Conservation (phyloP, 1,140 invertebrate species). For the Platyscapa corneri region DNA sequence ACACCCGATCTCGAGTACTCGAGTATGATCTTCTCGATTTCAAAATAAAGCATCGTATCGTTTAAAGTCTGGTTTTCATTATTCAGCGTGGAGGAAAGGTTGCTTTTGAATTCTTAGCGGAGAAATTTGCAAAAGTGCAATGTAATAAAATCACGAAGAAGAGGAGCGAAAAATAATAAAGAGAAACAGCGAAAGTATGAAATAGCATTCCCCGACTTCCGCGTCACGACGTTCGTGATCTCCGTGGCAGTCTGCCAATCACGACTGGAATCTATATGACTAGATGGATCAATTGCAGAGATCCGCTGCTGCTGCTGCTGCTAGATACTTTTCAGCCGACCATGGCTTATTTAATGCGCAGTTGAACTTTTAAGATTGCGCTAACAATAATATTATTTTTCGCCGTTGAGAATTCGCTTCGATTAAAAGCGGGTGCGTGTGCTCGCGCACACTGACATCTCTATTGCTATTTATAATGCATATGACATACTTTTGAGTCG, state of each 20-base stretch:
- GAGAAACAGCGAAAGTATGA: slow-evolving; percentile 9
- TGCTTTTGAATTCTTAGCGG: neutral
- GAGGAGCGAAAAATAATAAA: slow-evolving; percentile 6
- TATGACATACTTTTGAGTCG: neutral
- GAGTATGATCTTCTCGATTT: too few relatives aligned
- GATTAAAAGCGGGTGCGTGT: neutral
- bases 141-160: slow-evolving; percentile 11
- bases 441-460: neutral
- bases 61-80: neutral
- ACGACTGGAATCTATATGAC: slow-evolving; percentile 39
- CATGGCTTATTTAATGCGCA: slow-evolving; percentile 10
- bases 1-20: too few relatives aligned
- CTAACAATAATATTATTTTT: neutral
- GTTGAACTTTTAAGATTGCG: neutral
- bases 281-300: slow-evolving; percentile 22
- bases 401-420: neutral
- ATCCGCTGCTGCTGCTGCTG: neutral
- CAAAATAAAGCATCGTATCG: neutral
- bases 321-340: neutral
- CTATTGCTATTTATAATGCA: neutral
- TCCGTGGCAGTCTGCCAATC: slow-evolving; percentile 37
- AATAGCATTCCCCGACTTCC: slow-evolving; percentile 40
- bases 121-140: slow-evolving; percentile 24
- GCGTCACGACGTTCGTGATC: slow-evolving; percentile 55
- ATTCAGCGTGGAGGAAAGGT: neutral